Evolutionary conservation across 1,140 invertebrate genomes (phyloP).

Genomic region (Drosophila kohkoa): DNA sequence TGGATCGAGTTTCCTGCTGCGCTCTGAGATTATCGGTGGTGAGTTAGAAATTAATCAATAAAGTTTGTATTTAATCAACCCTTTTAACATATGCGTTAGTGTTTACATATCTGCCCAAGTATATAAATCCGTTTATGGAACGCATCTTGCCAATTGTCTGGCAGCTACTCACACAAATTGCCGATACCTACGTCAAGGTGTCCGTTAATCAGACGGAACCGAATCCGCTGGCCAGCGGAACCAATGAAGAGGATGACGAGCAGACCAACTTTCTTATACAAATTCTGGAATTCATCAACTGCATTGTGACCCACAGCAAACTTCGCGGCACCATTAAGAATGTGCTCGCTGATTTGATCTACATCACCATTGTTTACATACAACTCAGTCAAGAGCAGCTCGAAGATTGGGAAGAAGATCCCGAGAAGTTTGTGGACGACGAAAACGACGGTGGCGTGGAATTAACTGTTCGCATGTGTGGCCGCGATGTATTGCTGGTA

Average conservation of each 20-base stretch:
- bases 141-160: slow-evolving; percentile 90
- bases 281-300: slow-evolving; percentile 91
- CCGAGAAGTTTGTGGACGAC: slow-evolving; percentile 92
- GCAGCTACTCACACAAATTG: slow-evolving; percentile 89
- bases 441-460: slow-evolving; percentile 90
- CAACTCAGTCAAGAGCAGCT: slow-evolving; percentile 92
- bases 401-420: slow-evolving; percentile 89
- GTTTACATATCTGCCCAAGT: slow-evolving; percentile 89
- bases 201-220: slow-evolving; percentile 81
- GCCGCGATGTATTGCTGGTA: slow-evolving; percentile 88
- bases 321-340: slow-evolving; percentile 88
- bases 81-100: slow-evolving; percentile 60
- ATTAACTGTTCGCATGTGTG: slow-evolving; percentile 91
- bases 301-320: slow-evolving; percentile 87
- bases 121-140: slow-evolving; percentile 88
- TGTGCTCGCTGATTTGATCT: slow-evolving; percentile 89
- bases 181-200: slow-evolving; percentile 85
- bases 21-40: slow-evolving; percentile 91
- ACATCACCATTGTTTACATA: slow-evolving; percentile 88
- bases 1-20: slow-evolving; percentile 89
- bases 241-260: slow-evolving; percentile 86
- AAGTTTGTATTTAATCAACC: slow-evolving; percentile 3
- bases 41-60: slow-evolving; percentile 24
- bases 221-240: slow-evolving; percentile 64
- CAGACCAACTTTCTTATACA: slow-evolving; percentile 91